Evolutionary conservation across 2,113 vertebrate genomes (phyloP).

Genomic region (Dasypus novemcinctus): DNA sequence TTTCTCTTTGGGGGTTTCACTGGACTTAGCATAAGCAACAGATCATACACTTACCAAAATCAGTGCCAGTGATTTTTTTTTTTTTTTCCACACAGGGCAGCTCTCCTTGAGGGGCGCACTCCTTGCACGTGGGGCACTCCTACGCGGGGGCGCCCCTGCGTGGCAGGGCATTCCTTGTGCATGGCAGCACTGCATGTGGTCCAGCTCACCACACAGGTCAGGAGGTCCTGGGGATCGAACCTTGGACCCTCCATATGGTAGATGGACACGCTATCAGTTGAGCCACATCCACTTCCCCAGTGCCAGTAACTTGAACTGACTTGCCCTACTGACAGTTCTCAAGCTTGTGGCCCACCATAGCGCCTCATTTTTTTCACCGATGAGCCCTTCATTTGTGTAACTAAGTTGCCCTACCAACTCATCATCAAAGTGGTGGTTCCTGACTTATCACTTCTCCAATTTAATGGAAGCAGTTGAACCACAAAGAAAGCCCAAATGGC

Average conservation of each 20-base stretch:
- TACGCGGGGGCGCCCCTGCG: too few species aligned
- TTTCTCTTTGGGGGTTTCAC: background rate
- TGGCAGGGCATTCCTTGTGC: too few species aligned
- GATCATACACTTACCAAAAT: background rate
- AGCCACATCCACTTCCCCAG: too few species aligned
- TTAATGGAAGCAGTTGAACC: background rate
- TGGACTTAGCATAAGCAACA: background rate
- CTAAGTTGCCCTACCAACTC: background rate
- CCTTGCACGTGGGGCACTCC: too few species aligned
- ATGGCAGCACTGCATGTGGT: too few species aligned
- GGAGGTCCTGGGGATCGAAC: too few species aligned
- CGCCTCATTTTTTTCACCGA: background rate
- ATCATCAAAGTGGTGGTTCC: background rate
- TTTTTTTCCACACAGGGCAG: too few species aligned
- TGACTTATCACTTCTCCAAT: background rate
- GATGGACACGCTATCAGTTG: too few species aligned
- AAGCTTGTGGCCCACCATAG: background rate
- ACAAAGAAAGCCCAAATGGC: background rate
- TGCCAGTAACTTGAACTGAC: background rate
- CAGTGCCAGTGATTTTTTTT: background rate
- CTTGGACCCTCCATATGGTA: too few species aligned
- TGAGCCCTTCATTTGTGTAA: background rate
- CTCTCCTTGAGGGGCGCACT: too few species aligned
- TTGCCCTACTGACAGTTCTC: background rate
- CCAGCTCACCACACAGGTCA: too few species aligned